Percentiles rank a stretch among this genome's conserved stretches.
Evolutionary conservation across 2,888 invertebrate species (phyloP).

Genomic region (Cyclophora albipunctata): DNA sequence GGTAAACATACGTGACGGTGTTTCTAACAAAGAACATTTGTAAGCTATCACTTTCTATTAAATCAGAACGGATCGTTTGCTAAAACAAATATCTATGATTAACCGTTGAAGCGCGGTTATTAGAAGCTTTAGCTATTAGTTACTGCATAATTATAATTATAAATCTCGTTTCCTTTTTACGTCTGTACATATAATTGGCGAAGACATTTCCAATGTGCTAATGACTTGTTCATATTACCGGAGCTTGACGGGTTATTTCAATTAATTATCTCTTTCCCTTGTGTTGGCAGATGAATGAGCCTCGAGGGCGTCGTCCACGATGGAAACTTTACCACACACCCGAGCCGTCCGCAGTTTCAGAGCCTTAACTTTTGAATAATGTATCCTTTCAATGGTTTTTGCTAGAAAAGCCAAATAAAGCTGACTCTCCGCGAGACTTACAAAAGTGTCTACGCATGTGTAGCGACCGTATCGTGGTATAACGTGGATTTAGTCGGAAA

Average conservation of each 20-base stretch:
- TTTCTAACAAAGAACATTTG: conserved; percentile 22
- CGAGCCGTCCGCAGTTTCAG: conserved; percentile 37
- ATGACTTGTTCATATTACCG: conserved; percentile 32
- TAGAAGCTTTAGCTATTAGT: no score
- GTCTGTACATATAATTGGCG: no score
- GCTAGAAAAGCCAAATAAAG: conserved; percentile 34
- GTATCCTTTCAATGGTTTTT: conserved; percentile 51
- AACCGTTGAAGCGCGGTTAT: no score
- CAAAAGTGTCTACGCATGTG: conserved; percentile 23
- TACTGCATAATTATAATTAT: no score
- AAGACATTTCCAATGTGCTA: conserved; percentile 17
- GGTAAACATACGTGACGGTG: conserved; percentile 1
- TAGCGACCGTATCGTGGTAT: neutral
- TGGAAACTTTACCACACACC: conserved; percentile 57
- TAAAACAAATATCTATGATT: no score
- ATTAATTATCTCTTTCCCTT: conserved; percentile 60
- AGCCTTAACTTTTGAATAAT: conserved; percentile 53
- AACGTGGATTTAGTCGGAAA: no score
- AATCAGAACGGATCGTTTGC: neutral
- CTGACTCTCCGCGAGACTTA: conserved; percentile 22
- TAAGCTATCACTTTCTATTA: neutral
- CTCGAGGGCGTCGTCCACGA: conserved; percentile 45
- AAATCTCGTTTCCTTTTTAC: no score
- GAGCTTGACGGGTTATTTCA: conserved; percentile 53
- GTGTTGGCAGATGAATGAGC: conserved; percentile 55